Base-by-base conservation (phyloP, 2,797 vertebrate species). In the Sphenodon punctatus region DNA sequence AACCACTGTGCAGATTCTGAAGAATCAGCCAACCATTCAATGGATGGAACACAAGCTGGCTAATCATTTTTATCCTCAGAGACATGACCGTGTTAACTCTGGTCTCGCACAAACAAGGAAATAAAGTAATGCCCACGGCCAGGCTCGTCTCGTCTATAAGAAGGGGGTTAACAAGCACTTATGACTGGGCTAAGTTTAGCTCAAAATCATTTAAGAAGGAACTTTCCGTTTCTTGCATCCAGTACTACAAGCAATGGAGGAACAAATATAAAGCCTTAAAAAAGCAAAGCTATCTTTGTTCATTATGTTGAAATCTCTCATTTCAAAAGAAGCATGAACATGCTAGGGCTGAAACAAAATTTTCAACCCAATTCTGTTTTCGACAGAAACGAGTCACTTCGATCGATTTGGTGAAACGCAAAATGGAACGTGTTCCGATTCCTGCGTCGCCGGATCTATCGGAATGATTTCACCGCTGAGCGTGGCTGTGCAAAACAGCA, bases 271-370 rank as follows among this genome's bases (percentile, higher is more conserved):
- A 46, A 1, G 0, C 5, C n/a, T 48, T 56, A 70, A 53, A 80
- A 43, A 2, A 3, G n/a, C 46, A 67, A 17, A 69, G 55, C 22
- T 36, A 0, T 6, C 2, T 56, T 73, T 73, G 49, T 48, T 25
- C 10, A 30, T 15, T 68, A 51, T 25, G n/a, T 41, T 22, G 30
- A n/a, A 46, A 60, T 78, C 63, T 91, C 55, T n/a, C 66, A 75
- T 41, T 66, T 23, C 63, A 84, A 78, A 88, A 55, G 75, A 45
- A 65, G n/a, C n/a, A n/a, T n/a, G n/a, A n/a, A n/a, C n/a, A n/a
- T n/a, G n/a, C n/a, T n/a, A n/a, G n/a, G n/a, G n/a, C n/a, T n/a
- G n/a, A n/a, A n/a, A n/a, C n/a, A n/a, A n/a, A n/a, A n/a, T n/a
- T n/a, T n/a, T n/a, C n/a, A n/a, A n/a, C n/a, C n/a, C n/a, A n/a